Base-by-base conservation (phyloP, 2,888 invertebrate species). In the Agapetus fuscipes region DNA sequence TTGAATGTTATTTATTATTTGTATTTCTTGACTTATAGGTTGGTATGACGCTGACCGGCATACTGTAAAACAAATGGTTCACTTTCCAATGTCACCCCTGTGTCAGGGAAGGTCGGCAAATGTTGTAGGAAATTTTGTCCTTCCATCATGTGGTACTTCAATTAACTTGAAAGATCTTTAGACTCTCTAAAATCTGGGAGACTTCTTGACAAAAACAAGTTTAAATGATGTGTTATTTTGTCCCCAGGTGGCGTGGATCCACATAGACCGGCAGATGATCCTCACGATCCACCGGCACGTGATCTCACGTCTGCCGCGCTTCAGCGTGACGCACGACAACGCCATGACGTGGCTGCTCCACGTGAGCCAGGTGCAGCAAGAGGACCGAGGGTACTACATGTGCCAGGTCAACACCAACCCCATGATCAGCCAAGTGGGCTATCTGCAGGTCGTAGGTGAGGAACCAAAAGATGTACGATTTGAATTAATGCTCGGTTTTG, bases 381-480 rank as follows among this genome's bases (percentile, higher is more conserved):
- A 88, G 55, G 91, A 93, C 64, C 72, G 90, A 26, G 91, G 91
- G 26, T 88, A 86, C 66, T 87, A 87, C 66, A 86, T 87, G 84
- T 88, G 87, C 62, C 87, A 88, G 66, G 76, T 77, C 51, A 93
- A 93, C 64, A 90, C 91, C 32, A 85, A 87, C 61, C 93, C 93
- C 1, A 91, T 91, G 90, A 90, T 91, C 58, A 90, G 87, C 58
- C 91, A 91, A 74, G 88, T 90, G 25, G 93, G 93, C 41, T 90
- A 86, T 59, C 74, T 93, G 28, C 88, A 91, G 67, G 91, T 93
- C 45, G 89, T 91, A 26, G 91, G 93, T 91, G 59, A 77, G 86
- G 65, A 36, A n/a, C n/a, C n/a, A n/a, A n/a, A n/a, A n/a, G 34
- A 7, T 17, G 11, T 28, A 11, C 15, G 20, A 16, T 33, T 33